A percentile compares a stretch with the other conserved stretches of the same genome.
phyloP scores from a whole-genome alignment of 2,888 invertebrate species.

The Nesidiocoris tenuis region DNA sequence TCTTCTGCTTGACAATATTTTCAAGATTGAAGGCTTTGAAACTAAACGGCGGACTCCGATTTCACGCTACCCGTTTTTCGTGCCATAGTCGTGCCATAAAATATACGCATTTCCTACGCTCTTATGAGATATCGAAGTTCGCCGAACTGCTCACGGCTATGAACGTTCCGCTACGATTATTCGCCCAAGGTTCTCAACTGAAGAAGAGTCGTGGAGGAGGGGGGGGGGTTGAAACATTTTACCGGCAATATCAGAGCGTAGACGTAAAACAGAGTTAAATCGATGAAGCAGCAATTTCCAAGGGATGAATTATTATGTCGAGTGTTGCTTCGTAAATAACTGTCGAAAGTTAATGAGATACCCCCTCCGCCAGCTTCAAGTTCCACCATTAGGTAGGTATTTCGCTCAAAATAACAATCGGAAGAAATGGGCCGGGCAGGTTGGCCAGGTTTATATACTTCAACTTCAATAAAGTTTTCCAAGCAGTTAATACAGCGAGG shows the following conservation, averaged over 20 bases:
- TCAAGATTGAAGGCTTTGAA: too few relatives aligned
- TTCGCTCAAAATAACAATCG: not conserved
- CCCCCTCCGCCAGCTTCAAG: not conserved
- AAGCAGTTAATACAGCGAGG: not conserved
- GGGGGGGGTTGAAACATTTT: not conserved
- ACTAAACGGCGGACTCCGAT: too few relatives aligned
- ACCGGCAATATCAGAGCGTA: not conserved
- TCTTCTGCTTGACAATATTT: too few relatives aligned
- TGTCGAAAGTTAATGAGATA: constrained; percentile 22
- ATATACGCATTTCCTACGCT: not conserved
- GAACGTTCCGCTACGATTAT: not conserved
- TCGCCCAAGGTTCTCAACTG: too few relatives aligned
- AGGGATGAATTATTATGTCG: constrained; percentile 24
- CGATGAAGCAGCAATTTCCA: constrained; percentile 1
- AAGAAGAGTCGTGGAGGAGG: too few relatives aligned
- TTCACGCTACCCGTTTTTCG: too few relatives aligned
- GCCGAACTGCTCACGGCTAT: not conserved
- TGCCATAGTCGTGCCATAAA: too few relatives aligned
- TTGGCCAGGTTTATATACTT: not conserved
- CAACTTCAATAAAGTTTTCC: not conserved
- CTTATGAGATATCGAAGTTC: not conserved
- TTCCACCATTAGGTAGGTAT: too few relatives aligned
- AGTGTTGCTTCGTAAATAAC: constrained; percentile 17
- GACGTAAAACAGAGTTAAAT: not conserved
- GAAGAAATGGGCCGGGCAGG: not conserved